Evolutionary conservation across 2,888 invertebrate species (phyloP).

Genomic region (Patella depressa): DNA sequence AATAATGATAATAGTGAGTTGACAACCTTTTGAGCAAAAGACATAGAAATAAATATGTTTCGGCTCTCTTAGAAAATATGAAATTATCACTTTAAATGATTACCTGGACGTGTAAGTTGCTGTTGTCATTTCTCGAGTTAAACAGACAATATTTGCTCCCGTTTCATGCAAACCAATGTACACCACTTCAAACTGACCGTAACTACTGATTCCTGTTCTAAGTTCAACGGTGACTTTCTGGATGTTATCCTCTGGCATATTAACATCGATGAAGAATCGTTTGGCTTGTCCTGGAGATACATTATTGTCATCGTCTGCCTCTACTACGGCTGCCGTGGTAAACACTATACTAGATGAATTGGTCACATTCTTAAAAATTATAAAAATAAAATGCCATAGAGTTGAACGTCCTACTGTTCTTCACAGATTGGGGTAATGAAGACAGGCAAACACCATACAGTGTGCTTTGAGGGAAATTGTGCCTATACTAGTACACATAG

Average conservation of each 20-base stretch:
- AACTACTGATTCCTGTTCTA: conserved; percentile 37
- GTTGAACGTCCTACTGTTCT: too few relatives aligned
- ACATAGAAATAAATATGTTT: too few relatives aligned
- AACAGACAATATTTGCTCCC: conserved; percentile 59
- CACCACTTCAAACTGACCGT: conserved; percentile 50
- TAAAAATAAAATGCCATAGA: not conserved
- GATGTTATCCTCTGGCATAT: conserved; percentile 34
- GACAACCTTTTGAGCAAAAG: too few relatives aligned
- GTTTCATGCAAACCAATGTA: conserved; percentile 48
- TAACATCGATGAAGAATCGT: conserved; percentile 37
- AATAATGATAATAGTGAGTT: too few relatives aligned
- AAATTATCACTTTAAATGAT: too few relatives aligned
- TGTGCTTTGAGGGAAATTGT: too few relatives aligned
- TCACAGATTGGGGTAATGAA: too few relatives aligned
- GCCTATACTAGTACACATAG: too few relatives aligned
- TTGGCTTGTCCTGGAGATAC: conserved; percentile 45
- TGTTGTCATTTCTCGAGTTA: conserved; percentile 27
- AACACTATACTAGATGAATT: conserved; percentile 31
- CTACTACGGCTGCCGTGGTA: conserved; percentile 40
- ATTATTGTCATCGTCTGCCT: conserved; percentile 33
- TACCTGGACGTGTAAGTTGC: not conserved
- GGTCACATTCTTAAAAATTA: conserved; percentile 28
- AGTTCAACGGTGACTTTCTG: conserved; percentile 42
- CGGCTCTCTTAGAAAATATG: too few relatives aligned
- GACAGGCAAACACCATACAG: too few relatives aligned